A percentile compares a stretch with the other conserved stretches of the same genome.
phyloP scores from a whole-genome alignment of 37 sponge, comb jelly and placozoan genomes.

The Halichondria panicea region DNA sequence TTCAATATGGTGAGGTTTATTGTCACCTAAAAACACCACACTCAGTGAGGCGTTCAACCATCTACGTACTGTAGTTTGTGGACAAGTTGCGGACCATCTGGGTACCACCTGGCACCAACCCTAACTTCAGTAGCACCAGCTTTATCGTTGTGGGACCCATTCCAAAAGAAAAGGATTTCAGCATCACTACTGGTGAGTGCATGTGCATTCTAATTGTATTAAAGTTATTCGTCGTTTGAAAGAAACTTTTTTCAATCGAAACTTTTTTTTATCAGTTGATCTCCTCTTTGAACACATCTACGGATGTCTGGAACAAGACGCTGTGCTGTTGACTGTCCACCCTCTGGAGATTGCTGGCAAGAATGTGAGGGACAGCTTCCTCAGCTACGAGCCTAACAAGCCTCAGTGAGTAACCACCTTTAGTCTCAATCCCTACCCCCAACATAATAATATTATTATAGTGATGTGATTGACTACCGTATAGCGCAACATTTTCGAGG shows the following conservation, averaged over 20 bases:
- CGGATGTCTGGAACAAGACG: background rate
- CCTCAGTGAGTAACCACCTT: background rate
- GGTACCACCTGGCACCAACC: background rate
- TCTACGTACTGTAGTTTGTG: background rate
- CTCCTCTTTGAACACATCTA: background rate
- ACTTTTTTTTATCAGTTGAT: background rate
- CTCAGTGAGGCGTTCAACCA: background rate
- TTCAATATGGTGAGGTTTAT: background rate
- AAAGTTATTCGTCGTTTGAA: background rate
- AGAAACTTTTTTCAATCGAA: background rate
- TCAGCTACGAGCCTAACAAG: conserved; percentile 2
- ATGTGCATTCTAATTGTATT: too few relatives aligned
- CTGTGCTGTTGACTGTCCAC: background rate
- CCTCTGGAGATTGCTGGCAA: background rate
- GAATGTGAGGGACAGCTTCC: background rate
- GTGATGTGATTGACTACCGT: too few relatives aligned
- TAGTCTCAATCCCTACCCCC: too few relatives aligned
- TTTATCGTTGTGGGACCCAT: background rate
- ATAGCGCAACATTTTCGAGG: too few relatives aligned
- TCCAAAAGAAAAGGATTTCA: background rate
- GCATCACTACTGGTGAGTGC: background rate
- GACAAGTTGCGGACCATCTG: background rate
- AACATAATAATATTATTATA: too few relatives aligned
- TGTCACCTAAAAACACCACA: background rate
- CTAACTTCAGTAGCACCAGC: background rate